Conservation (phyloP, 2,888 invertebrate species). For the Callinectes sapidus region DNA sequence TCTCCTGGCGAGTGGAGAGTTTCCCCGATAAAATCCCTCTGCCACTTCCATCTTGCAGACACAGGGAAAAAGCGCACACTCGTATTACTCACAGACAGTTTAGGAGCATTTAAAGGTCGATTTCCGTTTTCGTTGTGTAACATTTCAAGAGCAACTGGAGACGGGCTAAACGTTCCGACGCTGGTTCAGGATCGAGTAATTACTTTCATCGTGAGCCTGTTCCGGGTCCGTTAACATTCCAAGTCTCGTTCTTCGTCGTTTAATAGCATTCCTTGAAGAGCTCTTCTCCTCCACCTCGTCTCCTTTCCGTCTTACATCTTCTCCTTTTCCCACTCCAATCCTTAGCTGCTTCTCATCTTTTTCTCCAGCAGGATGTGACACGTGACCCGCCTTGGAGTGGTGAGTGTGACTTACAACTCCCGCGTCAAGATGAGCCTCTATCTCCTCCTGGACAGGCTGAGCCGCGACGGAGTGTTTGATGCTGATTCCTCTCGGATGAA, state of each 20-base stretch:
- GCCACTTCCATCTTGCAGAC: background rate
- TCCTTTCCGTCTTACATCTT: background rate
- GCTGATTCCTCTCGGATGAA: background rate
- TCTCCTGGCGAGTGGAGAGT: background rate
- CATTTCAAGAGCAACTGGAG: background rate
- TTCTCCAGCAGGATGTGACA: background rate
- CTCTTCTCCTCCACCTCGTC: background rate
- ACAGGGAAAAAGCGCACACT: background rate
- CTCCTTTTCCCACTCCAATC: background rate
- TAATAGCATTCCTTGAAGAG: slow-evolving; percentile 3
- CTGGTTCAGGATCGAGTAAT: background rate
- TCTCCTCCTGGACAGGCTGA: background rate
- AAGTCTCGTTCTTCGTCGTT: slow-evolving; percentile 6
- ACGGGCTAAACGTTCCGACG: background rate
- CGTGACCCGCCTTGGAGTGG: background rate
- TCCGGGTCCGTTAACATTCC: slow-evolving; percentile 13
- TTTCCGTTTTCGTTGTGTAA: background rate
- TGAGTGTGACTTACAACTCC: background rate
- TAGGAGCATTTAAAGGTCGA: background rate
- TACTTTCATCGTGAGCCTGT: background rate
- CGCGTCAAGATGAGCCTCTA: background rate
- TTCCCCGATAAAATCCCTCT: background rate
- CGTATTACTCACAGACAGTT: background rate
- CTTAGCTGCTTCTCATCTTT: background rate
- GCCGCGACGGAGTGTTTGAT: background rate